Evolutionary conservation across 2,113 vertebrate species (phyloP), one percentile per base, ranked within the genome.

Genomic region (Chionodraco myersi): DNA sequence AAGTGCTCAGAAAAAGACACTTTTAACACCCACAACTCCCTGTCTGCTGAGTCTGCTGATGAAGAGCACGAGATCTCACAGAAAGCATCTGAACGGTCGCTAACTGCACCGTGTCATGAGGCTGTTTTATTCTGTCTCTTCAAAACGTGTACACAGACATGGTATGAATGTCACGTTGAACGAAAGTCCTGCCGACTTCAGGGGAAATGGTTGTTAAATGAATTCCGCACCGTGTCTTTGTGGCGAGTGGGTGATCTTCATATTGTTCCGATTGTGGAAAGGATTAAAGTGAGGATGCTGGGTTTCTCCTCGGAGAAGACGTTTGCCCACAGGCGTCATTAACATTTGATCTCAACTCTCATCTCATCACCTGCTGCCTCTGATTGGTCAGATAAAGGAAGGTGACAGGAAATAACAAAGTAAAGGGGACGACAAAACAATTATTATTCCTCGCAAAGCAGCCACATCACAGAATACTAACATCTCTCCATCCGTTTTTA

Each of bases 361-460:
- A 59, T 71, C 69, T 68, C 72, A 49, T 88, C 85, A 86, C 80
- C 79, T 83, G 68, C 86, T 85, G 86, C 75, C 65, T 68, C 66
- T 62, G 56, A 87, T 58, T 66, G 71, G 47, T 62, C 44, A 48
- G 53, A 45, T 75, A 47, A 65, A 79, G 59, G 41, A 45, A 77
- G 49, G 72, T 65, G 63, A 59, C 49, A 57, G 67, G 77, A 75
- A 82, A 64, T 13, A 59, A 79, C 51, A 26, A 82, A 56, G 49
- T 48, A 67, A 41, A 64, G n/a, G 6, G 6, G n/a, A 58, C 16
- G 2, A 16, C 3, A 26, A 21, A 72, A 34, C 10, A 45, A 5
- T 66, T 6, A n/a, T 30, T 34, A n/a, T 54, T 41, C 18, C 1
- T 44, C 6, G 1, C 52, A 34, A 34, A 44, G 30, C 11, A 6